Conservation (phyloP, 2,888 invertebrate species). For the Leptarthrus brevirostris region DNA sequence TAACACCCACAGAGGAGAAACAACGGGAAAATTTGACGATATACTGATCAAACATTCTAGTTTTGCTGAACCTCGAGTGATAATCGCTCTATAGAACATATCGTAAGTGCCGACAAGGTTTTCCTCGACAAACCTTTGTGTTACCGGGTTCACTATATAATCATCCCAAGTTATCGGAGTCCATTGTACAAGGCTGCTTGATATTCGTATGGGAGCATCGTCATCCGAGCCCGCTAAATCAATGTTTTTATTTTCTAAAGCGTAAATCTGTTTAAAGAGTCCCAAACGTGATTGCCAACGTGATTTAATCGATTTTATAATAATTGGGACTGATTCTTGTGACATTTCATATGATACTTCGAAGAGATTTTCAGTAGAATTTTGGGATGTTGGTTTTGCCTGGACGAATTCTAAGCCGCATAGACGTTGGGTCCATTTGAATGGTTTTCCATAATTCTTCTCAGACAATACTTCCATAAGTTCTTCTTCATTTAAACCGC, state of each 20-base stretch:
- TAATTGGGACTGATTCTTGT: slow-evolving; percentile 78
- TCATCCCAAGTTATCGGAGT: slow-evolving; percentile 76
- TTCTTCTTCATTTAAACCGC: slow-evolving; percentile 62
- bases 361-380: background rate
- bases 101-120: slow-evolving; percentile 73
- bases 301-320: slow-evolving; percentile 78
- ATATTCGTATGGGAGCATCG: slow-evolving; percentile 68
- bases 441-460: slow-evolving; percentile 81
- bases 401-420: slow-evolving; percentile 82
- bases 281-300: slow-evolving; percentile 80
- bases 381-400: background rate
- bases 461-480: slow-evolving; percentile 67
- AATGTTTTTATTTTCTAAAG: slow-evolving; percentile 64
- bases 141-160: slow-evolving; percentile 58
- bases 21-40: slow-evolving; percentile 84
- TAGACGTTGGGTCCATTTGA: slow-evolving; percentile 90
- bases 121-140: slow-evolving; percentile 68
- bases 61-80: slow-evolving; percentile 85
- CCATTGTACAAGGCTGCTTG: slow-evolving; percentile 77
- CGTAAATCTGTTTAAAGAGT: slow-evolving; percentile 81
- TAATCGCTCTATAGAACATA: slow-evolving; percentile 80
- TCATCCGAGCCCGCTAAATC: slow-evolving; percentile 60
- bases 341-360: slow-evolving; percentile 66
- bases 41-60: slow-evolving; percentile 82
- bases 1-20: slow-evolving; percentile 81